Evolutionary conservation across 2,888 invertebrate genomes (phyloP).

Genomic region (Volucella zonaria): DNA sequence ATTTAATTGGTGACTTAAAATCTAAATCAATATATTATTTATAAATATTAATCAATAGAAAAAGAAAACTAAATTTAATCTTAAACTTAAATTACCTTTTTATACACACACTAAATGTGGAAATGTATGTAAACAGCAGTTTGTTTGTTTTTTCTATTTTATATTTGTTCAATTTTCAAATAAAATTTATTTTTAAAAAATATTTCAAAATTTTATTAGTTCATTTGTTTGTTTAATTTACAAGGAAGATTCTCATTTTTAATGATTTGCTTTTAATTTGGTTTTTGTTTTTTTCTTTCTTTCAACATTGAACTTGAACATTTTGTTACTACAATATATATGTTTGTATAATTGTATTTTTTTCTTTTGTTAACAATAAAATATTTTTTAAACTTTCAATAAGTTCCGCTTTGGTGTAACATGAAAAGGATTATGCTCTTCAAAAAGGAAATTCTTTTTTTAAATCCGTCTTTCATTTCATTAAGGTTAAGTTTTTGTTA

Average conservation of each 20-base stretch:
- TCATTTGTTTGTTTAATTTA: slow-evolving; percentile 36
- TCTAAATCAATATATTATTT: slow-evolving; percentile 11
- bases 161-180: background rate
- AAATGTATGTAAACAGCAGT: too few relatives aligned
- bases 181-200: slow-evolving; percentile 19
- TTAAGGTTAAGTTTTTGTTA: slow-evolving; percentile 9
- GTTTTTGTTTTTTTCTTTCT: background rate
- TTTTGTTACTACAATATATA: slow-evolving; percentile 27
- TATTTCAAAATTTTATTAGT: slow-evolving; percentile 26
- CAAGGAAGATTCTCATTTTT: slow-evolving; percentile 48
- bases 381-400: slow-evolving; percentile 26
- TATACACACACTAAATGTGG: background rate
- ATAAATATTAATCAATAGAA: slow-evolving; percentile 34
- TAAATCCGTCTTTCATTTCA: background rate
- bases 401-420: slow-evolving; percentile 37
- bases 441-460: slow-evolving; percentile 1
- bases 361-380: slow-evolving; percentile 48
- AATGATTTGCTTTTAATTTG: slow-evolving; percentile 32
- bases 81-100: slow-evolving; percentile 25
- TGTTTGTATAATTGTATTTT: slow-evolving; percentile 48
- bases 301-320: slow-evolving; percentile 68
- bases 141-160: too few relatives aligned
- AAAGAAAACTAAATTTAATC: slow-evolving; percentile 25
- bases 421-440: slow-evolving; percentile 34
- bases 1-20: slow-evolving; percentile 28